Conservation (phyloP, 2,888 invertebrate genomes). For the Cabera pusaria region DNA sequence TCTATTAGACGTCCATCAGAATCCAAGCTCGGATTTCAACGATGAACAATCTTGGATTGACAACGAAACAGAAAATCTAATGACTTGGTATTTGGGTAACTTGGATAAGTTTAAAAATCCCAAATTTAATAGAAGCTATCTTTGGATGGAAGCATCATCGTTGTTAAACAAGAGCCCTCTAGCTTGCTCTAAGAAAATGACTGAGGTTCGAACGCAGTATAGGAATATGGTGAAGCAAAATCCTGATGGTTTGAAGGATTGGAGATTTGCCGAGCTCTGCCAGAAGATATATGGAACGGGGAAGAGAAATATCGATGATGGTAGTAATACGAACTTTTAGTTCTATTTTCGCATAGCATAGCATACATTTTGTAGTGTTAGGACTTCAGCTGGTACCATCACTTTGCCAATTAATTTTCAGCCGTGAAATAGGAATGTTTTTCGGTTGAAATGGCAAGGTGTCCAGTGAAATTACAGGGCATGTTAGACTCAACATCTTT, state of each 20-base stretch:
- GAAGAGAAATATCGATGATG: slow-evolving; percentile 41
- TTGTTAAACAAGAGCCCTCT: slow-evolving; percentile 62
- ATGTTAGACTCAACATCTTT: too few relatives aligned
- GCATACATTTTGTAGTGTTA: too few relatives aligned
- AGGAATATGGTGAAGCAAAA: slow-evolving; percentile 63
- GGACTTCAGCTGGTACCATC: too few relatives aligned
- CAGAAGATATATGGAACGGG: slow-evolving; percentile 76
- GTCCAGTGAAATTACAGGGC: too few relatives aligned
- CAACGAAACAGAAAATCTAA: slow-evolving; percentile 55
- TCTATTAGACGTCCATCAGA: slow-evolving; percentile 42
- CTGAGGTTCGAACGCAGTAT: slow-evolving; percentile 65
- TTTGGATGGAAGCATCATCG: slow-evolving; percentile 67
- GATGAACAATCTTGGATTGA: slow-evolving; percentile 56
- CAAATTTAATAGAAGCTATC: slow-evolving; percentile 61
- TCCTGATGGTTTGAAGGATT: slow-evolving; percentile 48
- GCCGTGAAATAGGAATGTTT: too few relatives aligned
- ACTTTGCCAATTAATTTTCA: too few relatives aligned
- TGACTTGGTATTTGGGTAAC: slow-evolving; percentile 69
- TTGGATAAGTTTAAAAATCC: slow-evolving; percentile 75
- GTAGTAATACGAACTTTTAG: too few relatives aligned
- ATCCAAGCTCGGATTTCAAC: slow-evolving; percentile 36
- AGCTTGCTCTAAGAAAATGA: slow-evolving; percentile 72
- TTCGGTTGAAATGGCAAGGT: too few relatives aligned
- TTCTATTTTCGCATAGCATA: too few relatives aligned
- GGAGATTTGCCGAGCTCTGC: slow-evolving; percentile 66